Conservation (phyloP, 2,113 vertebrate genomes). For the Prolemur simus region DNA sequence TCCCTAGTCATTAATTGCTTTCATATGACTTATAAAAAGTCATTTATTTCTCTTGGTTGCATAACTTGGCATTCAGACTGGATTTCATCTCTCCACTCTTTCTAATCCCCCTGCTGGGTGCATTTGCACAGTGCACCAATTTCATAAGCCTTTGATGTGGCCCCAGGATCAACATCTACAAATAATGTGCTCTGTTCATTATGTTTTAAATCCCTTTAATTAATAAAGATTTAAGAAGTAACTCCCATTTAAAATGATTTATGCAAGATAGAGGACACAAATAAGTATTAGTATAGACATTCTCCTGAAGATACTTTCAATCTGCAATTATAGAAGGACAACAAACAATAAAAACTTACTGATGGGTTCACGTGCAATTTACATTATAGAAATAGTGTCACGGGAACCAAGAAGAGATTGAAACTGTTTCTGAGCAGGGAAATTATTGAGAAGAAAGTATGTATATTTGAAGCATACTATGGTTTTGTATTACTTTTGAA, state of each 20-base stretch:
- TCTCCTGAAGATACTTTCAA: not conserved
- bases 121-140: not conserved
- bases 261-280: not conserved
- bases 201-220: not conserved
- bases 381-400: not conserved
- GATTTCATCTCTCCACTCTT: not conserved
- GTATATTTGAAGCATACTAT: not conserved
- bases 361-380: not conserved
- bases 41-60: not conserved
- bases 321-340: not conserved
- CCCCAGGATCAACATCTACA: not conserved
- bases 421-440: not conserved
- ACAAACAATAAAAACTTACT: not conserved
- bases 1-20: not conserved
- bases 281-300: not conserved
- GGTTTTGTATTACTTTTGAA: not conserved
- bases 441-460: not conserved
- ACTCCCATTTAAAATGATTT: not conserved
- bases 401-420: not conserved
- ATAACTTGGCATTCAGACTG: not conserved
- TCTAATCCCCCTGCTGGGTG: not conserved
- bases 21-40: not conserved
- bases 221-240: not conserved
- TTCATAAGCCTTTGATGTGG: not conserved
- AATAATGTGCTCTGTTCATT: not conserved